Evolutionary conservation across 2,113 vertebrate genomes (phyloP), one percentile per base, ranked within the genome.

Genomic region (Theropithecus gelada): DNA sequence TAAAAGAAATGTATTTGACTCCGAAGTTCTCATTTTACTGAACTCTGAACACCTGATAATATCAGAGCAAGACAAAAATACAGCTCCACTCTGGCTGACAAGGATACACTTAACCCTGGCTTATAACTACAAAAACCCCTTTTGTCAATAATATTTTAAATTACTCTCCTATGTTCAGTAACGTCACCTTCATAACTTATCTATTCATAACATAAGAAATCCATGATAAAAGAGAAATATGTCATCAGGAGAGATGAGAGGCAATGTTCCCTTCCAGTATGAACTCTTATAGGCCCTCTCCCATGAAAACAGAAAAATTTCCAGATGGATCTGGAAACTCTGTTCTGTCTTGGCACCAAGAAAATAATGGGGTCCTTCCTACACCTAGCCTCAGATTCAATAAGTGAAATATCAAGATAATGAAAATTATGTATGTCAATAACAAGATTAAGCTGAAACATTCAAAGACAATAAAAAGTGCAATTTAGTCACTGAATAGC

Each of bases 21-120:
- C 18, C 52, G 78, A 78, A 95, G 89, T 78, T 76, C 38, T 88
- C 68, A 68, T 85, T 96, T 79, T 40, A 72, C 25, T 93, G 23
- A 52, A 8, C 66, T 66, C 6, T 52, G 52, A 91, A 75, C 5
- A 66, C n/a, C 13, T 61, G 38, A 81, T 64, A 78, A 7, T 20
- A 76, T 68, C 50, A 72, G 23, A 57, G 43, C 22, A 88, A 83
- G 27, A 1, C 27, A 35, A 76, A 0, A 76, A 38, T 64, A 22
- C 10, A 76, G 23, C 6, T 59, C 4, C 22, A 59, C 0, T 16
- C 8, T 79, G 52, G 13, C 11, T 32, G 20, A 11, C 72, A 93
- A 20, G 64, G 32, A 72, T n/a, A 27, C 1, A 20, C 3, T 90
- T 79, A 57, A 38, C 14, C 50, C 73, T 50, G 50, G 57, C 11